Evolutionary conservation across 2,888 invertebrate genomes (phyloP), one percentile per base, ranked within the genome.

Genomic region (Uloborus plumipes): DNA sequence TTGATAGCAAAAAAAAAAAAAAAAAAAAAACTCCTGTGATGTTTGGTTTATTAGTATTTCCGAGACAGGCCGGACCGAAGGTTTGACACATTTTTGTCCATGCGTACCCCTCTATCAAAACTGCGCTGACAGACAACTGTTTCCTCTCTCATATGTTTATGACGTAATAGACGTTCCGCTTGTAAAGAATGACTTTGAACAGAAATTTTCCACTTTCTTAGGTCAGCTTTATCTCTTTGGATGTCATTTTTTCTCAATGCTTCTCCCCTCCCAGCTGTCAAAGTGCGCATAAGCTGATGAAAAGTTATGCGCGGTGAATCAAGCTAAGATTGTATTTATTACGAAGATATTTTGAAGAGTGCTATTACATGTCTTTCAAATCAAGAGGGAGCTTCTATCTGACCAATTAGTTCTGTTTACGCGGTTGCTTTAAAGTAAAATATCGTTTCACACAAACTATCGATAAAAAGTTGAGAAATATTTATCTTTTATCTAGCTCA

Each of bases 61-160:
- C 62, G 20, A 69, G 61, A 69, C 59, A 77, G 51, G 53, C 55
- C 18, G 62, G 70, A 62, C 70, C 31, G 64, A 77, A 61, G 64
- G 51, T 70, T 70, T 64, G 70, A 77, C 77, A 77, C 77, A 51
- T 66, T 65, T 65, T 67, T 74, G 58, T 66, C 74, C 26, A 62
- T 20, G 51, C 26, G 69, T 31, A 61, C 31, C 61, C 26, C 39
- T 77, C 62, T 26, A 55, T 71, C 77, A 71, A 62, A 61, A 18
- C 26, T 64, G 39, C 20, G 64, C 15, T 62, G 76, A 76, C 59
- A 69, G 69, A 76, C 22, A 59, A 31, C 58, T 39, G 39, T 62
- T 67, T 51, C 76, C 31, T 62, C 59, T 55, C 49, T 47, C 49
- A 59, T 16, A 59, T 66, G 58, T 75, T 75, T 75, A 75, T 65